Percentiles rank a stretch among this genome's conserved stretches.
phyloP scores from a whole-genome alignment of 1,140 invertebrate species.

The Paraescarpia echinospica region DNA sequence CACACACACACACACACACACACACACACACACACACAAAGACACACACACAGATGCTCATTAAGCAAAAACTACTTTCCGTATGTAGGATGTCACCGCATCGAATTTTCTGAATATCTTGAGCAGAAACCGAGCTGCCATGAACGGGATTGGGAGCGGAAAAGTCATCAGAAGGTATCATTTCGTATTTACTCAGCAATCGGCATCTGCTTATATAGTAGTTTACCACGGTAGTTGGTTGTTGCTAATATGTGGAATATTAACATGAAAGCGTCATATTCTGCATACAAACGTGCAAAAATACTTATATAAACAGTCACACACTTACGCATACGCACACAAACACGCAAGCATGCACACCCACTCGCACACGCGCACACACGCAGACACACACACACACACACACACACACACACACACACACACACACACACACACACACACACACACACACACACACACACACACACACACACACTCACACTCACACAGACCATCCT shows the following conservation, averaged over 20 bases:
- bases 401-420: no score
- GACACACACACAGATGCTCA: not conserved
- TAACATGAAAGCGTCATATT: not conserved
- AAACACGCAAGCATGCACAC: not conserved
- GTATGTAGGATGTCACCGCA: constrained; percentile 22
- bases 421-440: not conserved
- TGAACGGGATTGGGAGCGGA: constrained; percentile 24
- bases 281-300: not conserved
- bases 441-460: not conserved
- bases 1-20: not conserved
- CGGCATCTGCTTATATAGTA: not conserved
- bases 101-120: constrained; percentile 23
- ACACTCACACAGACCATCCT: not conserved
- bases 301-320: not conserved
- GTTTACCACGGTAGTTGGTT: no score
- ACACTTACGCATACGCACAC: not conserved
- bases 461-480: not conserved
- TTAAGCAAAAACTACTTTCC: not conserved
- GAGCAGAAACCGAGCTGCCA: constrained; percentile 9
- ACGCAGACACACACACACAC: not conserved
- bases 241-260: no score
- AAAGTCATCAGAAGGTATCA: constrained; percentile 28
- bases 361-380: no score
- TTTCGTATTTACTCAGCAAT: not conserved
- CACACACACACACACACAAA: not conserved